Evolutionary conservation across 2,113 vertebrate species (phyloP), one percentile per base, ranked within the genome.

Genomic region (Prionailurus viverrinus): DNA sequence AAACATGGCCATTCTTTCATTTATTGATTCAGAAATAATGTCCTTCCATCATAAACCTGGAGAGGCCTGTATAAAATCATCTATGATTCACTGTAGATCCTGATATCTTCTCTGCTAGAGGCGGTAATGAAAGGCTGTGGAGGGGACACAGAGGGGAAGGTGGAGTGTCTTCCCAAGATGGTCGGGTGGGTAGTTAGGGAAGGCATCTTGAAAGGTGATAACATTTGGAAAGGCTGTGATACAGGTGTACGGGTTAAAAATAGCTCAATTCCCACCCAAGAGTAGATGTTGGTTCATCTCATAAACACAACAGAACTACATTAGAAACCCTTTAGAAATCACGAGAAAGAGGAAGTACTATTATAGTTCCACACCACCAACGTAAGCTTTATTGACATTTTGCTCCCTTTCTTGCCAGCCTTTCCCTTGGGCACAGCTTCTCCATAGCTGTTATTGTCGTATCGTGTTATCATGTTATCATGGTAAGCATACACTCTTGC

Each of bases 11-110:
- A 21, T 53, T 83, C 23, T 93, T 97, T 89, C 18, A 89, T 41
- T 78, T 86, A 73, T 39, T 36, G 53, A 79, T 93, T 91, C 8
- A 74, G 95, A 96, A 97, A 31, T 80, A 63, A 74, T 80, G 29
- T 53, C 21, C 15, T 94, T 65, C n/a, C 13, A 39, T 55, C 27
- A 33, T 73, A 76, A 86, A 79, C 63, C 33, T 89, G 55, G 84
- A 41, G 53, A 78, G 78, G 18, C 51, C 13, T 55, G 19, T 19
- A 63, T 80, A 29, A 23, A 90, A 66, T 85, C 65, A 73, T 45
- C 61, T 51, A 0, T 31, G 74, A 88, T 78, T 94, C 55, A 18
- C 27, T 58, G 10, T 27, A 83, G 55, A 58, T 53, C 61, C 31
- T 61, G n/a, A 6, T 73, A 13, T 48, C 19, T 71, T 29, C 11